Conservation (phyloP, 2,888 invertebrate genomes). For the Sminthurinus aureus region DNA sequence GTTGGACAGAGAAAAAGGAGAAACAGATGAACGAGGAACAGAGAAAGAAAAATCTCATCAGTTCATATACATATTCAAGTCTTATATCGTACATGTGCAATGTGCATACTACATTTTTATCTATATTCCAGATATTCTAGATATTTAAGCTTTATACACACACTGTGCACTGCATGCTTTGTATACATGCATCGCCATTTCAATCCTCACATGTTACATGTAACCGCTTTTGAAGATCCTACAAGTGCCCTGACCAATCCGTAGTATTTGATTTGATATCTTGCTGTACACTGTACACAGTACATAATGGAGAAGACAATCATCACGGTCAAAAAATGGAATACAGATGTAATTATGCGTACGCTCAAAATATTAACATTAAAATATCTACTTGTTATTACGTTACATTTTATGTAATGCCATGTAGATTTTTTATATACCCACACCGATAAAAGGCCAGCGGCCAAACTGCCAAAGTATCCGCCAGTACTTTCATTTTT, state of each 20-base stretch:
- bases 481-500: conserved; percentile 11
- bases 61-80: neutral
- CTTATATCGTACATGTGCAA: neutral
- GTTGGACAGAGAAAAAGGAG: conserved; percentile 6
- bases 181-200: too few species aligned
- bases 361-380: too few species aligned
- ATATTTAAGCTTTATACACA: too few species aligned
- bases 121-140: conserved; percentile 4
- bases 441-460: neutral
- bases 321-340: too few species aligned
- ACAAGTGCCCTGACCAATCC: too few species aligned
- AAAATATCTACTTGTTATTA: neutral
- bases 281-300: too few species aligned
- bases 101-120: neutral
- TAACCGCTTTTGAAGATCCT: too few species aligned
- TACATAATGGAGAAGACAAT: too few species aligned
- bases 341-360: too few species aligned
- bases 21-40: neutral
- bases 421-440: neutral
- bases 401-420: neutral
- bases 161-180: neutral
- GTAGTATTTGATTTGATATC: too few species aligned
- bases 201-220: too few species aligned
- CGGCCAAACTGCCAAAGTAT: too few species aligned
- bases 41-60: neutral